Base-by-base conservation (phyloP, 2,113 vertebrate genomes). In the Rattus rattus region DNA sequence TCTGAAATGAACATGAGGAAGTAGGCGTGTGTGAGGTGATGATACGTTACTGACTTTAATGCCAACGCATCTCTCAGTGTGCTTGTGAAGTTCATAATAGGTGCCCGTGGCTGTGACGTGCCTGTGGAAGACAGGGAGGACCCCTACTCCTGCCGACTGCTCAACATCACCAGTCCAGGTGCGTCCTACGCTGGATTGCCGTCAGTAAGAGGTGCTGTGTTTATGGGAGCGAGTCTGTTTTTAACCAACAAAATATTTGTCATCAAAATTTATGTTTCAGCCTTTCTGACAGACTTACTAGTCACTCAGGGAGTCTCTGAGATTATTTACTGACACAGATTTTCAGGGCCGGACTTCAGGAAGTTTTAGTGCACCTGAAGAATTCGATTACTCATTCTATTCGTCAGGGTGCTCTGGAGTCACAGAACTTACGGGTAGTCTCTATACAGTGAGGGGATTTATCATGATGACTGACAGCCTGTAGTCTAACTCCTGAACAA, bases 61-160 rank as follows among this genome's bases (percentile, higher is more conserved):
- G 92, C 93, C 97, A 75, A 91, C 96, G 81, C 97, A 88, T 98
- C 96, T 98, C 98, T 97, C 98, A 99, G 99, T 97, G 99, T 99
- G 98, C 99, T 99, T 98, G 99, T 99, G 98, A 99, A 99, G 98
- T 99, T 99, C 98, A 99, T 99, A 91, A 98, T 99, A 97, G 99
- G 99, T 89, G 98, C 99, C 13, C 98, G 95, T 98, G 99, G 99
- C 89, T 99, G 99, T 97, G 97, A 98, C 70, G 98, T 99, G 96
- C 99, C 99, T 19, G 99, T 99, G 97, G 99, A 99, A 96, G 99
- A 99, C 98, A 98, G 99, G 96, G 99, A 99, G 96, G 99, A 99
- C 67, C 99, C 99, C 2, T 99, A 99, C 95, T 99, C 99, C 97
- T 99, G 99, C 98, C 98, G 98, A 76, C 98, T 99, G 70, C 99